Evolutionary conservation across 2,113 vertebrate genomes (phyloP).

Genomic region (Phycodurus eques): DNA sequence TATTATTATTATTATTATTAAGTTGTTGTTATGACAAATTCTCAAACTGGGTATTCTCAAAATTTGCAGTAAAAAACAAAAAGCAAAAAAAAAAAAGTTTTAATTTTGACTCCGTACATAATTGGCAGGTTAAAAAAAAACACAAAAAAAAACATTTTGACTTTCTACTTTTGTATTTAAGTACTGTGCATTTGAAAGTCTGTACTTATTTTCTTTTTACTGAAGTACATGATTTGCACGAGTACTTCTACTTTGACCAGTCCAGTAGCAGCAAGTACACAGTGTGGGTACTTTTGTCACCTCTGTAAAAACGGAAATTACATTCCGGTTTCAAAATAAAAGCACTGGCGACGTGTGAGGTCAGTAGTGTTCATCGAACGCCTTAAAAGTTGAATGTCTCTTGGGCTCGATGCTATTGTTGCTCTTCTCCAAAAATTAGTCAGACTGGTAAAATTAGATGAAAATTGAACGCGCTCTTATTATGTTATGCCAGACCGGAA

Average conservation of each 20-base stretch:
- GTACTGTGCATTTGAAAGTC: background rate
- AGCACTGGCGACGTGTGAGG: background rate
- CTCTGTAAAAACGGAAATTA: background rate
- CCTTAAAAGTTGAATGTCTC: no score
- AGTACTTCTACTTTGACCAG: background rate
- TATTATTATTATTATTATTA: no score
- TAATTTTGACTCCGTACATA: background rate
- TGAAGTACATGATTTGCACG: background rate
- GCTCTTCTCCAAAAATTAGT: no score
- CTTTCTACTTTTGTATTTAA: no score
- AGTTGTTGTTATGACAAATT: no score
- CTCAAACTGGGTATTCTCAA: no score
- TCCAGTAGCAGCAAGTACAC: no score
- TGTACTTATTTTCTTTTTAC: background rate
- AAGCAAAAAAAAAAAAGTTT: no score
- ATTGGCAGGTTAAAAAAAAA: background rate
- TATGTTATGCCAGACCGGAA: conserved; percentile 3
- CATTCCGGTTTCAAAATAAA: conserved; percentile 22
- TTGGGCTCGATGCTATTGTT: no score
- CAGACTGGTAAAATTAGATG: no score
- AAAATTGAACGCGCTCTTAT: conserved; percentile 4
- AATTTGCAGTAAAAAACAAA: no score
- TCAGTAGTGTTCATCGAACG: background rate
- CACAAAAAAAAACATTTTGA: background rate
- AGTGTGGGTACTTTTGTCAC: no score